phyloP scores from a whole-genome alignment of 2,888 invertebrate species.

The Diarsia mendica region DNA sequence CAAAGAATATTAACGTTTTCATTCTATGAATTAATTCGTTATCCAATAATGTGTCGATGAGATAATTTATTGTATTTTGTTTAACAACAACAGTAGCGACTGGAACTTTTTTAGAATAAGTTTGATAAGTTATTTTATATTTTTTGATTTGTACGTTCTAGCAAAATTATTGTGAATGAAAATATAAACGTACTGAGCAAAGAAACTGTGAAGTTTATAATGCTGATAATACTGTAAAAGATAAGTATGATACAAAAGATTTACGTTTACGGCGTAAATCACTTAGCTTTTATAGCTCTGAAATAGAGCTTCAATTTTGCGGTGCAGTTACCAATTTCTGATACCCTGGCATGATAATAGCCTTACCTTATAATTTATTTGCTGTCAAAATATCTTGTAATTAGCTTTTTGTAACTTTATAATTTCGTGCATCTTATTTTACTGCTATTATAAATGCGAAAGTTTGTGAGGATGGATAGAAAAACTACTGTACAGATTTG shows the following conservation, averaged over 20 bases:
- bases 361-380: neutral
- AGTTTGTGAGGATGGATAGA: neutral
- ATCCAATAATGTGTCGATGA: neutral
- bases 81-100: neutral
- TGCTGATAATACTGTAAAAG: neutral
- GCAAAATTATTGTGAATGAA: neutral
- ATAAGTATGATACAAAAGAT: neutral
- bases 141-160: neutral
- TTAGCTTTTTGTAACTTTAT: neutral
- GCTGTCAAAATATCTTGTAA: neutral
- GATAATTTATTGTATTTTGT: neutral
- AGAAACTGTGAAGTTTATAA: neutral
- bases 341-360: neutral
- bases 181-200: neutral
- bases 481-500: neutral
- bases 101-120: neutral
- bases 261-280: constrained; percentile 7
- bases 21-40: constrained; percentile 6
- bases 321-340: neutral
- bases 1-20: constrained; percentile 1
- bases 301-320: neutral
- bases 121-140: neutral
- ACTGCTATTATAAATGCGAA: neutral
- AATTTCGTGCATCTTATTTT: neutral
- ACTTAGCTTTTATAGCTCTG: neutral